Evolutionary conservation across 2,888 invertebrate genomes (phyloP), one percentile per base, ranked within the genome.

Genomic region (Glyphotaelius pellucidus): DNA sequence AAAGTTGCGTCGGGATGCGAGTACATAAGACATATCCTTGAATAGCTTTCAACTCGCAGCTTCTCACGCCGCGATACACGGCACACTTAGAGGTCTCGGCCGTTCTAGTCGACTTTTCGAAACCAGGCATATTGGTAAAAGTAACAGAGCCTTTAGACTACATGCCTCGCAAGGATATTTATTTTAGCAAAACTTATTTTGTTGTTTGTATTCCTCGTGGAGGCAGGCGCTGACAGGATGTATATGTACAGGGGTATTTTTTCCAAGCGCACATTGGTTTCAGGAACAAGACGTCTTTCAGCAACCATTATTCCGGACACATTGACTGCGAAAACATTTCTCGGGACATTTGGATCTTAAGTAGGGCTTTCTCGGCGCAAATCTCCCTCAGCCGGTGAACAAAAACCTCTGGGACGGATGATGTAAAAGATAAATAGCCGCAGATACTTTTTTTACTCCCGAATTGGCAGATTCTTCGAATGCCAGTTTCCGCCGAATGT

Each of bases 381-480:
- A 67, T 87, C 87, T 87, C 52, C 31, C 87, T 38, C 67, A 67
- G 52, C 87, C 87, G n/a, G n/a, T 12, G 87, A 87, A 87, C 87
- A 87, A 87, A 87, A 87, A 52, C 87, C 87, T 87, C 67, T 52
- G 87, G 90, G 91, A 92, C 84, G 80, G 79, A 87, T 80, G 90
- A 91, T 92, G 91, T 90, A 92, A 92, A 92, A 92, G 92, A 92
- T 92, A 92, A 92, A 91, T 92, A 92, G 91, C 91, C 91, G 32
- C 88, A 92, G 91, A 92, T 92, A 89, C 89, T 84, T 91, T 91
- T 91, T 89, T 79, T 80, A 80, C 35, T 79, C 83, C 84, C 42
- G 47, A 92, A 85, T 91, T 90, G 79, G 90, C 91, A 92, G 91
- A 91, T 89, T 92, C 89, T 87, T 32, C 89, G 81, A 14, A 35